Evolutionary conservation across 2,888 invertebrate genomes (phyloP).

Genomic region (Mystacides longicornis): DNA sequence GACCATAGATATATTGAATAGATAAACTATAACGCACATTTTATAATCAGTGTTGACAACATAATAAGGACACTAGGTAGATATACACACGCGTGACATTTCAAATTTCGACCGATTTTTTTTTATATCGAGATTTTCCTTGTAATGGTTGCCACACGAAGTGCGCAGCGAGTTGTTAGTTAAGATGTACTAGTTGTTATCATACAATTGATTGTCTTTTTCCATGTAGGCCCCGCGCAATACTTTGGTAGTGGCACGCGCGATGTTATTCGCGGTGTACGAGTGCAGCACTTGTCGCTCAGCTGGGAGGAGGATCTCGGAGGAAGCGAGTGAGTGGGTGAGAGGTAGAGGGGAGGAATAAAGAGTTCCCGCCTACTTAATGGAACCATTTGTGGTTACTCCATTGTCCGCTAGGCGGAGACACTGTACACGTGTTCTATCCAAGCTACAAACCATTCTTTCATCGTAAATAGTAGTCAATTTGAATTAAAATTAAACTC

Average conservation of each 20-base stretch:
- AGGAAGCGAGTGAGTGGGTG: conserved; percentile 20
- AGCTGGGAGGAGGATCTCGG: conserved; percentile 18
- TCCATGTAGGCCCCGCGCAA: conserved; percentile 6
- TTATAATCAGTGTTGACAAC: neutral
- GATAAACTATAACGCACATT: too few species aligned
- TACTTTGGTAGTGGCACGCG: conserved; percentile 15
- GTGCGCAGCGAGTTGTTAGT: neutral
- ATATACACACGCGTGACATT: neutral
- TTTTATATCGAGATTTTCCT: neutral
- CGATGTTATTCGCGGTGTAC: conserved; percentile 18
- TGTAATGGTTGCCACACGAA: neutral
- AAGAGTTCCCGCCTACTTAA: conserved; percentile 21
- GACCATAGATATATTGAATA: too few species aligned
- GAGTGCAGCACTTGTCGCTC: conserved; percentile 20
- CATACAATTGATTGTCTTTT: conserved; percentile 13
- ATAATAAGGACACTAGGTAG: neutral
- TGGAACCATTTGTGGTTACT: conserved; percentile 11
- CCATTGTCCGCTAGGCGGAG: conserved; percentile 13
- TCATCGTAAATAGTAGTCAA: neutral
- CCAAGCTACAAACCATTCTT: conserved; percentile 13
- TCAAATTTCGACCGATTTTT: conserved; percentile 1
- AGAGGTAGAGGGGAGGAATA: conserved; percentile 15
- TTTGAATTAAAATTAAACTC: neutral
- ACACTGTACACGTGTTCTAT: conserved; percentile 10
- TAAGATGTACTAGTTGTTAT: neutral